These are phyloP conservation scores for Automeris io DNA, from an alignment of 2,888 invertebrate genomes.

Conservation along the genomic window DNA sequence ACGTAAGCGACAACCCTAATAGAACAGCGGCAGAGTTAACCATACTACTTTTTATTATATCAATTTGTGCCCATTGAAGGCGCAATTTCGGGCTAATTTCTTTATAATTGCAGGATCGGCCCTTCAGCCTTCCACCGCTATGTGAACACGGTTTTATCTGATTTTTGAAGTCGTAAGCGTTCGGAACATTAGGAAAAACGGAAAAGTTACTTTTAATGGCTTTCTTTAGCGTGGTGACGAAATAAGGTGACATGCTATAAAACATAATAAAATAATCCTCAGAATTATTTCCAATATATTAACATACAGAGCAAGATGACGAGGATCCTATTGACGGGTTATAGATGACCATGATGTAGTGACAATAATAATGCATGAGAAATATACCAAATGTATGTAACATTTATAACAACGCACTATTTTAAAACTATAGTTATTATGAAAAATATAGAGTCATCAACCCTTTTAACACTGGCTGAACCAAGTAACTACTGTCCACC, in stretches of 20 bases:
- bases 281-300: too few species aligned
- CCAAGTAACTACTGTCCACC: too few species aligned
- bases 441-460: too few species aligned
- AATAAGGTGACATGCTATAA: neutral
- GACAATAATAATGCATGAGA: too few species aligned
- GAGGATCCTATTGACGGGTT: too few species aligned
- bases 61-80: constrained; percentile 74
- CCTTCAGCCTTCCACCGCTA: constrained; percentile 42
- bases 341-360: too few species aligned
- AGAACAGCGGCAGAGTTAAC: constrained; percentile 34
- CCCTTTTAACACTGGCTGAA: too few species aligned
- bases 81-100: constrained; percentile 70
- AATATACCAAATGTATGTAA: too few species aligned
- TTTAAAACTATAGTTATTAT: too few species aligned
- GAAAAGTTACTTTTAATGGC: constrained; percentile 43
- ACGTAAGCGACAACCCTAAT: constrained; percentile 25
- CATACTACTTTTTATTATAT: constrained; percentile 72
- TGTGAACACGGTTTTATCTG: constrained; percentile 60
- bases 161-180: constrained; percentile 31
- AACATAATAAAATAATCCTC: neutral
- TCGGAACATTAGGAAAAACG: constrained; percentile 46
- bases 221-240: constrained; percentile 21
- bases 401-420: too few species aligned
- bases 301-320: too few species aligned
- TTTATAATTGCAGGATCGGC: constrained; percentile 72